These are phyloP conservation scores for Penelope pileata DNA, from an alignment of 2,113 vertebrate species.

Conservation along the genomic window DNA sequence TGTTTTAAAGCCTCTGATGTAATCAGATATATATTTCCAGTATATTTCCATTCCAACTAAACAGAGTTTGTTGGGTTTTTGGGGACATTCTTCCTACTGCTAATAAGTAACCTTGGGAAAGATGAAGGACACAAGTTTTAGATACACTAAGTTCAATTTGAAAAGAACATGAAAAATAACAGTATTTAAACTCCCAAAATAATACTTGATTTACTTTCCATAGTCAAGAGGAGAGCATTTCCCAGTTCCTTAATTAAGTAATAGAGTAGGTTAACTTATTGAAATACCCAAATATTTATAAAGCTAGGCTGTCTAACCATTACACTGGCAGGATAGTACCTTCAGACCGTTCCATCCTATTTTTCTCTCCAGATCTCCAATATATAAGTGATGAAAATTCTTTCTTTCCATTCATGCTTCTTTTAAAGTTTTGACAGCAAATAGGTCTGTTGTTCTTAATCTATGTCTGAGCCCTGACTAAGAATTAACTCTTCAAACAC, in stretches of 20 bases:
- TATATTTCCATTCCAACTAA: neutral
- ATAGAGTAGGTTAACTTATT: neutral
- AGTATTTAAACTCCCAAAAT: fast-evolving
- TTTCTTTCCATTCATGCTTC: neutral
- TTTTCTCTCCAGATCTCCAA: neutral
- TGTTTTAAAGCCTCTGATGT: neutral
- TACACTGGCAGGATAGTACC: neutral
- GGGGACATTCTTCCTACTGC: neutral
- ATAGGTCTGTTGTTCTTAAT: neutral
- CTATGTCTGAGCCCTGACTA: neutral
- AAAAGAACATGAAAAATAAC: neutral
- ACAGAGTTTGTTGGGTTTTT: neutral
- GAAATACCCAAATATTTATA: neutral
- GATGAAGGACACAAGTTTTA: conserved; percentile 21
- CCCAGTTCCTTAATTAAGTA: neutral
- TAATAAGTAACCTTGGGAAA: conserved; percentile 30
- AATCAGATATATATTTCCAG: neutral
- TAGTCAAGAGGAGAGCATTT: neutral
- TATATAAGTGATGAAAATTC: neutral
- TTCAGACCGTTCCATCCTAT: neutral
- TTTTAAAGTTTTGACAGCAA: neutral
- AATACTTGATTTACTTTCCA: neutral
- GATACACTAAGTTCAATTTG: neutral
- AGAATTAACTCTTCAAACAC: neutral
- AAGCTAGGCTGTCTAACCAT: neutral